Evolutionary conservation across 2,797 vertebrate genomes (phyloP).

Genomic region (Neostethus bicornis): DNA sequence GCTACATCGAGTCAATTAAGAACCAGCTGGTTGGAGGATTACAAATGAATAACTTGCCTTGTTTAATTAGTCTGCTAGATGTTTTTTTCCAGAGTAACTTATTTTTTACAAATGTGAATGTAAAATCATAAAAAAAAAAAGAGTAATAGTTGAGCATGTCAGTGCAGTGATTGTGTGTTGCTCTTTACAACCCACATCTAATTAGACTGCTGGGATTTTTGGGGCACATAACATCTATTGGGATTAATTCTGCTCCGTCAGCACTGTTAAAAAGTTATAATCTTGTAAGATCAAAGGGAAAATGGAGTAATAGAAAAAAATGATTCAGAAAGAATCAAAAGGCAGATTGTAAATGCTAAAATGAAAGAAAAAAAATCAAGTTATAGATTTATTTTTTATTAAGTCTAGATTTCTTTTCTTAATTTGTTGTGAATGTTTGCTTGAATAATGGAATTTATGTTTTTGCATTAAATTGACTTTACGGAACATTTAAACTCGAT

Average conservation of each 20-base stretch:
- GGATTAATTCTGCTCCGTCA: constrained; percentile 50
- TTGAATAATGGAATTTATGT: background rate
- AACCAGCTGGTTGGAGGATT: constrained; percentile 9
- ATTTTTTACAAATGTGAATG: background rate
- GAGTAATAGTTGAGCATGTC: background rate
- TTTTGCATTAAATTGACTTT: background rate
- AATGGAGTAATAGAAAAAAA: background rate
- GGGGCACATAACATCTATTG: constrained; percentile 42
- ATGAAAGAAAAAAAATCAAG: background rate
- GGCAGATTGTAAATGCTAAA: background rate
- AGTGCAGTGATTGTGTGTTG: background rate
- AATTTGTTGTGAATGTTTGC: background rate
- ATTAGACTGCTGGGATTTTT: constrained; percentile 28
- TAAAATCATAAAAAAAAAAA: too few species aligned
- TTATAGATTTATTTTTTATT: background rate
- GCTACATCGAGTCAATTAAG: constrained; percentile 5
- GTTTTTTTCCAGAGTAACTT: background rate
- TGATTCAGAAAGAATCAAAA: background rate
- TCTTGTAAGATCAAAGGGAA: constrained; percentile 27
- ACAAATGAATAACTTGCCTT: background rate
- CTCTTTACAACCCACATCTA: constrained; percentile 21
- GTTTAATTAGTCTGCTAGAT: background rate
- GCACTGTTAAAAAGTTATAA: constrained; percentile 49
- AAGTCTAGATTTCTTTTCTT: background rate
- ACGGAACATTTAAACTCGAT: background rate